Conservation (phyloP, 2,888 invertebrate genomes). For the Cybosia mesomella region DNA sequence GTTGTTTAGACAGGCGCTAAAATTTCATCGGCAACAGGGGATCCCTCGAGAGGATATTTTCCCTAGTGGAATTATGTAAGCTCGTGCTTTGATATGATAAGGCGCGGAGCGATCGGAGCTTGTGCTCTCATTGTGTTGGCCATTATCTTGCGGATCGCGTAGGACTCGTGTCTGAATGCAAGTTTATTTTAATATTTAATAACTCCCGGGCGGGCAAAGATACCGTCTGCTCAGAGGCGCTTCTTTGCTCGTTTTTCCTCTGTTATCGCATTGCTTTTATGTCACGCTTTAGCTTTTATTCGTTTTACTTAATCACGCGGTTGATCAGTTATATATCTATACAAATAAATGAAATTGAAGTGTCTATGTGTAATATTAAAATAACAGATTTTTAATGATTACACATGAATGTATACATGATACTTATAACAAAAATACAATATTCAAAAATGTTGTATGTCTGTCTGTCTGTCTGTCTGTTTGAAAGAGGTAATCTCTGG, state of each 20-base stretch:
- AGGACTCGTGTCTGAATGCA: slow-evolving; percentile 84
- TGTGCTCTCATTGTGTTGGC: slow-evolving; percentile 83
- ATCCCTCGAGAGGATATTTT: slow-evolving; percentile 61
- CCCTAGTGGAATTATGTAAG: slow-evolving; percentile 77
- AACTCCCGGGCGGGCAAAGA: slow-evolving; percentile 81
- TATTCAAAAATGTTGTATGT: no score
- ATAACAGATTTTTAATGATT: no score
- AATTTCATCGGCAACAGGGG: slow-evolving; percentile 65
- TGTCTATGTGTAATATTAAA: no score
- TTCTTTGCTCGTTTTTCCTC: slow-evolving; percentile 81
- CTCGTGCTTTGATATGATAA: slow-evolving; percentile 82
- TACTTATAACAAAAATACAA: no score
- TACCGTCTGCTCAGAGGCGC: slow-evolving; percentile 81
- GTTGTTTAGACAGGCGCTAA: slow-evolving; percentile 65
- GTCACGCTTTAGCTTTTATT: slow-evolving; percentile 82
- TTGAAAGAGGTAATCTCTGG: no score
- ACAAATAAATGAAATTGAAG: no score
- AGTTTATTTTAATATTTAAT: slow-evolving; percentile 87
- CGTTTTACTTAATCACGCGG: slow-evolving; percentile 78
- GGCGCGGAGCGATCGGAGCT: slow-evolving; percentile 76
- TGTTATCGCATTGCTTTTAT: slow-evolving; percentile 83
- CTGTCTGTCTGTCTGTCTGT: no score
- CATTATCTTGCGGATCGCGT: slow-evolving; percentile 84
- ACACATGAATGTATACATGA: no score
- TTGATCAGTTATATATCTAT: slow-evolving; percentile 78